phyloP scores from a whole-genome alignment of 2,113 vertebrate genomes.

The Callithrix jacchus region DNA sequence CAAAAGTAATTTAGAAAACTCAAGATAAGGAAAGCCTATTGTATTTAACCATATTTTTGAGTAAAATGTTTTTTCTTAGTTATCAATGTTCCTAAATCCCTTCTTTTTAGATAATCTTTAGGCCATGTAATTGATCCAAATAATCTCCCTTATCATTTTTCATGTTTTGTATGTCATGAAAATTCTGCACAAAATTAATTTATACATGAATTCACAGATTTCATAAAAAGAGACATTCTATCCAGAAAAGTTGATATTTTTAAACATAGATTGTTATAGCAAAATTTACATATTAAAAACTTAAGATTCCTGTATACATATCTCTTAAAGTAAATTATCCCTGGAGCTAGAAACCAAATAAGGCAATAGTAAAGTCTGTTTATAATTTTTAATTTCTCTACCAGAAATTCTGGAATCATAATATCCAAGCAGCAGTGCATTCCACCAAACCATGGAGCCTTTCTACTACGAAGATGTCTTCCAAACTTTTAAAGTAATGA shows the following conservation, averaged over 20 bases:
- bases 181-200: conserved; percentile 51
- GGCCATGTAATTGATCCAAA: background rate
- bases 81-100: background rate
- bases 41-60: background rate
- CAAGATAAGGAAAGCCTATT: background rate
- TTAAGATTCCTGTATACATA: background rate
- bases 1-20: background rate
- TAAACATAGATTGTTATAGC: background rate
- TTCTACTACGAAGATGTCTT: conserved; percentile 1
- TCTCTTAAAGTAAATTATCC: conserved; percentile 29
- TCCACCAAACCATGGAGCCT: background rate
- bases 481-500: background rate
- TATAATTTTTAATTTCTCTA: conserved; percentile 38
- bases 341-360: background rate
- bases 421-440: background rate
- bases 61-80: background rate
- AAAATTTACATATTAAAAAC: conserved; percentile 45
- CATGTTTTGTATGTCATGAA: conserved; percentile 32
- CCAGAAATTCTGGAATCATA: background rate
- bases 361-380: background rate
- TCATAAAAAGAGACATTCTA: conserved; percentile 29
- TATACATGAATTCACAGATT: conserved; percentile 44
- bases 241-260: conserved; percentile 39
- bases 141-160: conserved; percentile 39
- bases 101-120: background rate